A percentile compares a stretch with the other conserved stretches of the same genome.
Conservation (phyloP, 2,113 vertebrate genomes). For the Fregetta grallaria region DNA sequence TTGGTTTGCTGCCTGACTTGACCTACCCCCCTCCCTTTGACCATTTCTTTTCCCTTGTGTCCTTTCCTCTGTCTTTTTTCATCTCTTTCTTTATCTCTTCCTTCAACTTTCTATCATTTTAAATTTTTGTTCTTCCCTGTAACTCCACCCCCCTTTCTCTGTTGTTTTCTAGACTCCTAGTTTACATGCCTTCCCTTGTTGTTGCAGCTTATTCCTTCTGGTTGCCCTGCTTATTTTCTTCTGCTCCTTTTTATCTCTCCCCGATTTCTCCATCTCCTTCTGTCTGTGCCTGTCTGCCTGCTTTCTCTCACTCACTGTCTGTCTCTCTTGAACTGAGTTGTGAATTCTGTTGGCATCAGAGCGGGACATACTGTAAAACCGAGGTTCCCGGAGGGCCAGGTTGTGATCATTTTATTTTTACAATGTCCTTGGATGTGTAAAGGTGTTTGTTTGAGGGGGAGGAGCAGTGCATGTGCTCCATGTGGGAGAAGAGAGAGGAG, state of each 20-base stretch:
- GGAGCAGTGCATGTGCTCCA: constrained; percentile 42
- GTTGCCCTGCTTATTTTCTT: not conserved
- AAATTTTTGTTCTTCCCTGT: not conserved
- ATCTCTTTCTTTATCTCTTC: not conserved
- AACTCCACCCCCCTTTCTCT: not conserved
- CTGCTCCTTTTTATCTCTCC: not conserved
- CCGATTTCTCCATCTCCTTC: not conserved
- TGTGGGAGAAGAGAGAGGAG: constrained; percentile 52
- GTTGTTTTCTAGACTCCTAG: not conserved
- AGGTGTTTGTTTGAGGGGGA: constrained; percentile 69
- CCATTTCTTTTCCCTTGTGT: not conserved
- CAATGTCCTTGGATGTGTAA: constrained; percentile 73
- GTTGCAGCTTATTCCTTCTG: not conserved
- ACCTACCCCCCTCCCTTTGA: not conserved
- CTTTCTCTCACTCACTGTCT: constrained; percentile 18
- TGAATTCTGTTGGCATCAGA: constrained; percentile 45
- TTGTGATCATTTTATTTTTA: constrained; percentile 79
- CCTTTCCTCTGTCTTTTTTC: not conserved
- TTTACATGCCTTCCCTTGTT: not conserved
- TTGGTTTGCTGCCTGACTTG: not conserved
- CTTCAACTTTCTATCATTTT: not conserved
- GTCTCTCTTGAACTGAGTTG: constrained; percentile 65
- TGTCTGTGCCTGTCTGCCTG: constrained; percentile 2
- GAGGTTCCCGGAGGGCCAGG: constrained; percentile 62
- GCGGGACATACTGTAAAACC: constrained; percentile 59